These are phyloP conservation scores for Odontesthes bonariensis DNA, from an alignment of 2,113 vertebrate genomes.

Conservation along the genomic window DNA sequence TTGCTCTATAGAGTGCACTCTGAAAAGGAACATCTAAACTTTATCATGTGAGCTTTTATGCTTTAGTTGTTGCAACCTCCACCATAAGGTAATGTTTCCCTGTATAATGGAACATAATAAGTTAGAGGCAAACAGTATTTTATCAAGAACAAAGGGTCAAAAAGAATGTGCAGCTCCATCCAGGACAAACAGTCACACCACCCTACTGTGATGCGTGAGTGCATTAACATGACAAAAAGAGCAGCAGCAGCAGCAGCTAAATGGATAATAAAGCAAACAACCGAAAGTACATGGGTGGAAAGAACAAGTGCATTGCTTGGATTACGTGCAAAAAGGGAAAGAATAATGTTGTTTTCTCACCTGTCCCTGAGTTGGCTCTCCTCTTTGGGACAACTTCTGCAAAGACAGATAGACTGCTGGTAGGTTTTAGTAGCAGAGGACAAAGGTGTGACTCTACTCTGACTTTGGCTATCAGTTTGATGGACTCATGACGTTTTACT, in stretches of 20 bases:
- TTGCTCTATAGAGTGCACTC: neutral
- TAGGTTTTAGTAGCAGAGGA: slow-evolving; percentile 32
- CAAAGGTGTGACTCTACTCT: slow-evolving; percentile 55
- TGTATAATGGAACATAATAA: neutral
- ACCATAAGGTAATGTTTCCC: slow-evolving; percentile 10
- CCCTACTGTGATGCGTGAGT: neutral
- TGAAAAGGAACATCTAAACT: slow-evolving; percentile 12
- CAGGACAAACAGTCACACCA: neutral
- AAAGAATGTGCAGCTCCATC: neutral
- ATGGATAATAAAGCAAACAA: neutral
- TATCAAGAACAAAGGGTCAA: slow-evolving; percentile 9
- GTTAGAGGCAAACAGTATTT: neutral
- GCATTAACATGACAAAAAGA: neutral
- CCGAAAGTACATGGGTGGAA: neutral
- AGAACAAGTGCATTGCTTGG: neutral
- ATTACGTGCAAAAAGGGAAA: neutral
- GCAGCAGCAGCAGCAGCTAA: neutral
- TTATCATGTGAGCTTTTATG: slow-evolving; percentile 5
- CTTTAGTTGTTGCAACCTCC: slow-evolving; percentile 23
- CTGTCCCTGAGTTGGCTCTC: slow-evolving; percentile 73
- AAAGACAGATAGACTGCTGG: slow-evolving; percentile 51
- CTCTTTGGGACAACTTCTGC: slow-evolving; percentile 81
- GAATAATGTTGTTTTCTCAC: slow-evolving; percentile 52
- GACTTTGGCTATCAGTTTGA: slow-evolving; percentile 50
- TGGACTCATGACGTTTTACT: slow-evolving; percentile 25